A percentile compares a stretch with the other conserved stretches of the same genome.
phyloP scores from a whole-genome alignment of 1,140 invertebrate species.

The Drosophila parvula region DNA sequence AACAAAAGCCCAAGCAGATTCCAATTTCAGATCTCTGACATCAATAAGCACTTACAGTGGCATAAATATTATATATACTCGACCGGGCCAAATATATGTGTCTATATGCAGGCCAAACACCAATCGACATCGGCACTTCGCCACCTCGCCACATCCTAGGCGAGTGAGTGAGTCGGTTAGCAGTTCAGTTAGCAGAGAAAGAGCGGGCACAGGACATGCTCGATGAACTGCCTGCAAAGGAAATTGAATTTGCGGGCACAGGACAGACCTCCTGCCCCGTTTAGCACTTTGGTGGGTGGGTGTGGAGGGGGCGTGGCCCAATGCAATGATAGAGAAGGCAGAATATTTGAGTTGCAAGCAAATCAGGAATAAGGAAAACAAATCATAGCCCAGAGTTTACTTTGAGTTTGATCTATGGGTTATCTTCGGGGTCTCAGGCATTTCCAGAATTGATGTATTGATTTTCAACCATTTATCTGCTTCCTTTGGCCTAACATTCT shows the following conservation, averaged over 20 bases:
- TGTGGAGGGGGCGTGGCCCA: constrained; percentile 1
- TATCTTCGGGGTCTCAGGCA: neutral
- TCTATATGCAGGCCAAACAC: constrained; percentile 31
- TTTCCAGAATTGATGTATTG: constrained; percentile 14
- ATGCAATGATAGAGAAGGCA: constrained; percentile 20
- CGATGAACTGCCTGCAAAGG: constrained; percentile 62
- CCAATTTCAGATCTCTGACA: constrained; percentile 80
- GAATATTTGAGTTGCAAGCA: constrained; percentile 45
- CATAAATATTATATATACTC: constrained; percentile 74
- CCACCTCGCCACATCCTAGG: constrained; percentile 25
- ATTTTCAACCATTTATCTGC: neutral
- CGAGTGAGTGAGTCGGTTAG: constrained; percentile 12
- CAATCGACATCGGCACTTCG: constrained; percentile 50
- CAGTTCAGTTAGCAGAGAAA: constrained; percentile 18
- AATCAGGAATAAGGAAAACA: constrained; percentile 38
- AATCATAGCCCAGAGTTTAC: constrained; percentile 14
- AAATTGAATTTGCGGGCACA: constrained; percentile 70
- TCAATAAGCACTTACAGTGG: constrained; percentile 76
- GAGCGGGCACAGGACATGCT: constrained; percentile 25
- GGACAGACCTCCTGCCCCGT: constrained; percentile 1
- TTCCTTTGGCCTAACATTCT: neutral
- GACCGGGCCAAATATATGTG: constrained; percentile 40
- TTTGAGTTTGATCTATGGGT: constrained; percentile 30
- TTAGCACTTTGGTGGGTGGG: neutral
- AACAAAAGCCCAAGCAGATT: constrained; percentile 57